Base-by-base conservation (phyloP, 2,113 vertebrate species). In the Pipa parva region DNA sequence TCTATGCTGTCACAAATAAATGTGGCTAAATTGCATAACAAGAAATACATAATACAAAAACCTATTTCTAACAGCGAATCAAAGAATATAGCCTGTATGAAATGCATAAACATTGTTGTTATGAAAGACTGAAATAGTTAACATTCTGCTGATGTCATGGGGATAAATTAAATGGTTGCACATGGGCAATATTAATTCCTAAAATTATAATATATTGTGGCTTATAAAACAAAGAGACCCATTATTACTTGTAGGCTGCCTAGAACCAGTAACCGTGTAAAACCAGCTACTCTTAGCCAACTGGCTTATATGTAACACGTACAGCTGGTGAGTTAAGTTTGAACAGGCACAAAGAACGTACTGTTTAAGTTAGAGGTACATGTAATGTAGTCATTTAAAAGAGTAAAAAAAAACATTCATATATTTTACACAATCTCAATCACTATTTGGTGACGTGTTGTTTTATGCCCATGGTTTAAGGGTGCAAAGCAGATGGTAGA, bases 191-290 rank as follows among this genome's bases (percentile, higher is more conserved):
- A 60, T 52, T 70, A 70, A 70, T 61, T 60, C 50, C 36, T 61
- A 26, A 61, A 45, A 70, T 70, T 61, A 54, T 52, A 68, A 68
- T 70, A 70, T 45, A 54, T 70, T 70, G 58, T 60, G 57, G 51
- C 58, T 61, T 54, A 45, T 21, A 61, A 70, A 28, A 70, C 66
- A 70, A 70, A 70, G 66, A 70, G 36, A 61, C 17, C 56, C 66
- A 61, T 70, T 70, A 54, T 70, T 27, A 54, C 20, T 61, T 61
- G 66, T 54, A 37, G 27, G 33, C 48, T 28, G n/a, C 8, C 58
- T 52, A 54, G 54, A 70, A 58, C 66, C 58, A 54, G 66, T 54
- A 61, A 70, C 56, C 48, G 10, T 70, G 61, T 61, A 45, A 70
- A 70, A 70, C 55, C 36, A 54, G 66, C 26, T 42, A 70, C 66